Conservation (phyloP, 2,113 vertebrate genomes). For the Gallinago undulata region DNA sequence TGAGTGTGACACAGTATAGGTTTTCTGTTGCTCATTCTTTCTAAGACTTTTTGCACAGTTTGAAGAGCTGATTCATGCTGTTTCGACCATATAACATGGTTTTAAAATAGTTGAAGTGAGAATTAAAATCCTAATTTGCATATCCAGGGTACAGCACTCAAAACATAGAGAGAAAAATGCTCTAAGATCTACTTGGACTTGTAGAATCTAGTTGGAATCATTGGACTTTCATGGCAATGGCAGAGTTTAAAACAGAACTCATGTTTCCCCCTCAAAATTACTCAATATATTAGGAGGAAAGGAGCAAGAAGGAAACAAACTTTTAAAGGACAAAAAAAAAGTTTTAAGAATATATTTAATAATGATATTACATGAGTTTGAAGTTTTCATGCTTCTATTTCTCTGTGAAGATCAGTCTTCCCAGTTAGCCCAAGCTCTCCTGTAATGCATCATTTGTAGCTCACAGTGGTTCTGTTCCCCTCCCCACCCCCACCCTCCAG, state of each 20-base stretch:
- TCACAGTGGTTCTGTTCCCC: background rate
- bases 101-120: background rate
- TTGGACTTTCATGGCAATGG: background rate
- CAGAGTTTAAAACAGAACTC: background rate
- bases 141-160: background rate
- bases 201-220: background rate
- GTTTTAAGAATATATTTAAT: background rate
- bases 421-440: background rate
- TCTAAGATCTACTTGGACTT: background rate
- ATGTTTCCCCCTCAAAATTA: background rate
- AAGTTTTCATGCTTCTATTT: background rate
- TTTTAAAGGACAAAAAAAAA: background rate
- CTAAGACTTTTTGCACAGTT: background rate
- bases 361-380: background rate
- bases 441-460: background rate
- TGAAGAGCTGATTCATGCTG: background rate
- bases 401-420: background rate
- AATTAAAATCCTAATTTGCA: background rate
- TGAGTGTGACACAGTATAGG: rapidly evolving
- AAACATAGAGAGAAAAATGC: background rate
- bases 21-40: background rate
- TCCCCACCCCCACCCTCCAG: rapidly evolving
- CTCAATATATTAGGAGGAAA: background rate
- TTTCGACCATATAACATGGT: background rate
- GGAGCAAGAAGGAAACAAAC: background rate